Base-by-base conservation (phyloP, 1,140 invertebrate genomes). In the Bicyclus anynana region DNA sequence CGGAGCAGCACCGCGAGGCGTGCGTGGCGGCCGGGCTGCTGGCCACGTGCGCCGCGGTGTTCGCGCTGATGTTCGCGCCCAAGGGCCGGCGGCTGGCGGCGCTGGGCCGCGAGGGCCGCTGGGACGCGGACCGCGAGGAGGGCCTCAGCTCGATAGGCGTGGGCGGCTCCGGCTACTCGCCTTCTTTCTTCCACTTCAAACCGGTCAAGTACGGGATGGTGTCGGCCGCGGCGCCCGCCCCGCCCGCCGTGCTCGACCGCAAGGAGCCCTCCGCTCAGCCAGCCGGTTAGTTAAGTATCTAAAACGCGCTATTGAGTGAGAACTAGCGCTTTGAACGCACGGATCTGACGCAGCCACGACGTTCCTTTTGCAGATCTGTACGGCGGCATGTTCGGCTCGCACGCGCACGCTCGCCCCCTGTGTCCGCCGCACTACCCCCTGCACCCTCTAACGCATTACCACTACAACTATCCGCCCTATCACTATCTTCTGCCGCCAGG, bases 21-120 rank as follows among this genome's bases (percentile, higher is more conserved):
- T 97, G 95, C 86, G 90, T 97, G 0, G 96, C 95, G 0, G 97
- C 96, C 71, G 97, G 97, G 0, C 88, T 98, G 13, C 91, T 97
- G 9, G 91, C 93, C 21, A 97, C 95, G 5, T 93, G 95, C 20
- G 91, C 94, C 1, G 91, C 97, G 7, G 93, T 97, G 9, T 97
- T 98, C 78, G 91, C 97, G 42, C 92, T 97, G 9, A 97, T 98
- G 96, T 98, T 98, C 84, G 93, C 97, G 82, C 96, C 97, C 1
- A 97, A 97, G 89, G 95, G 95, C 35, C 90, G 97, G n/a, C 96
- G 97, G 65, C 83, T 98, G 72, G 95, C 96, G 0, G 96, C 96
- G 6, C 92, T 97, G 89, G 96, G 96, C 12, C 94, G 95, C 60
- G 94, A 95, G 71, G 93, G 92, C 48, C 91, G 94, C 44, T 91